A percentile compares a stretch with the other conserved stretches of the same genome.
Evolutionary conservation across 2,888 invertebrate genomes (phyloP).

Genomic region (Caenorhabditis doughertyi): DNA sequence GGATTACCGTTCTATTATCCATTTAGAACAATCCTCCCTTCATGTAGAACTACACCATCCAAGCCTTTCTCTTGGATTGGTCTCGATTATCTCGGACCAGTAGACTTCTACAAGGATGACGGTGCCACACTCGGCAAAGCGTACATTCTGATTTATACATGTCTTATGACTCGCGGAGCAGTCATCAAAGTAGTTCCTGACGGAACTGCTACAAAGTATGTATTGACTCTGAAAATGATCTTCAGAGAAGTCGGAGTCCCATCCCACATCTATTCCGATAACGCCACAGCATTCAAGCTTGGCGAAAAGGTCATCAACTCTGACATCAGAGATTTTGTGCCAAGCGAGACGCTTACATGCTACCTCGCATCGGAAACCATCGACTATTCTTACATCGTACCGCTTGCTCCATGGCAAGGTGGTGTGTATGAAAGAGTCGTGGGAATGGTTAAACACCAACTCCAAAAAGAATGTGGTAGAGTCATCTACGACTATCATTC

Average conservation of each 20-base stretch:
- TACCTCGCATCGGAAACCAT: background rate
- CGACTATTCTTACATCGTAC: conserved; percentile 81
- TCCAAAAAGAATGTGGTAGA: background rate
- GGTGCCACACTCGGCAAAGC: background rate
- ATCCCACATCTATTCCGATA: background rate
- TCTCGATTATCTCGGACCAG: conserved; percentile 9
- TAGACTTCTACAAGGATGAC: background rate
- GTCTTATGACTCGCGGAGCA: background rate
- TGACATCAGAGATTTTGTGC: background rate
- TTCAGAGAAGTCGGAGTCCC: conserved; percentile 1
- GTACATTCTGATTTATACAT: background rate
- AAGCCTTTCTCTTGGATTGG: background rate
- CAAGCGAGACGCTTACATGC: background rate
- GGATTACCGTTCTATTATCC: background rate
- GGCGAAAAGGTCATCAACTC: background rate
- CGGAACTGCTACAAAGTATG: background rate
- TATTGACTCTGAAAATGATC: background rate
- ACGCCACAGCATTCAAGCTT: background rate
- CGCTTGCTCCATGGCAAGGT: conserved; percentile 84
- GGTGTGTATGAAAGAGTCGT: conserved; percentile 84
- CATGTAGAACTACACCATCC: background rate
- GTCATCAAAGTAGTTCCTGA: background rate
- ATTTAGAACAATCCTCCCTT: background rate
- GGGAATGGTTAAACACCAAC: conserved; percentile 50
- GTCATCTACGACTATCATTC: background rate